Percentiles rank a stretch among this genome's conserved stretches.
These are phyloP conservation scores for Lasaia peninsularis DNA, from an alignment of 1,140 invertebrate genomes.

Conservation along the genomic window DNA sequence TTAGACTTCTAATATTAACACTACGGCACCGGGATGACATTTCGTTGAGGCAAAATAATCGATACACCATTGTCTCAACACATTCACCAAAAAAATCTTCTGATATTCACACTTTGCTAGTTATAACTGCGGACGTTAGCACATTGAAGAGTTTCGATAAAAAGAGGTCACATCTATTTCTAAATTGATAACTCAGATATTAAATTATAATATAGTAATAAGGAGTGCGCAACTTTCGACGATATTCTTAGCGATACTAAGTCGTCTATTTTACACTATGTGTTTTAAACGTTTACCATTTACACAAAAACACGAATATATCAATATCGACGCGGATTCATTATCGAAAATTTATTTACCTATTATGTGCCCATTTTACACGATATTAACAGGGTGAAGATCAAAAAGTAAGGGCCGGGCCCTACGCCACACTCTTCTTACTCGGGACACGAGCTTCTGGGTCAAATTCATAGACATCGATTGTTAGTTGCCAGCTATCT, in stretches of 20 bases:
- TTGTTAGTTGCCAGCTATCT: constrained; percentile 54
- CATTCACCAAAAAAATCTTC: constrained; percentile 59
- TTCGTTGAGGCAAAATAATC: constrained; percentile 76
- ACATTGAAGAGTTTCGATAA: constrained; percentile 13
- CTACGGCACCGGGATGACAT: constrained; percentile 73
- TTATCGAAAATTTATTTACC: constrained; percentile 62
- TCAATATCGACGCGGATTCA: constrained; percentile 21
- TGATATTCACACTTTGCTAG: constrained; percentile 18
- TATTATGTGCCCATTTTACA: constrained; percentile 76
- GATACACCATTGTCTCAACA: constrained; percentile 76
- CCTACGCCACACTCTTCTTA: constrained; percentile 70
- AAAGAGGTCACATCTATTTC: constrained; percentile 28
- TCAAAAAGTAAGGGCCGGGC: constrained; percentile 71
- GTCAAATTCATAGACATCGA: constrained; percentile 74
- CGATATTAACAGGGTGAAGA: constrained; percentile 63
- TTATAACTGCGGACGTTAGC: constrained; percentile 10
- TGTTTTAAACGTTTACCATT: constrained; percentile 49
- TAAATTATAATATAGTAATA: constrained; percentile 44
- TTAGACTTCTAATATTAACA: constrained; percentile 77
- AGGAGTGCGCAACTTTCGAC: constrained; percentile 59
- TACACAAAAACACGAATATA: constrained; percentile 20
- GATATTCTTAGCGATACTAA: constrained; percentile 73
- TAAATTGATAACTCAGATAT: constrained; percentile 50
- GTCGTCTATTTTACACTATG: constrained; percentile 44
- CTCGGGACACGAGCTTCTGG: constrained; percentile 73